Evolutionary conservation across 2,888 invertebrate species (phyloP).

Genomic region (Sericinus montela): DNA sequence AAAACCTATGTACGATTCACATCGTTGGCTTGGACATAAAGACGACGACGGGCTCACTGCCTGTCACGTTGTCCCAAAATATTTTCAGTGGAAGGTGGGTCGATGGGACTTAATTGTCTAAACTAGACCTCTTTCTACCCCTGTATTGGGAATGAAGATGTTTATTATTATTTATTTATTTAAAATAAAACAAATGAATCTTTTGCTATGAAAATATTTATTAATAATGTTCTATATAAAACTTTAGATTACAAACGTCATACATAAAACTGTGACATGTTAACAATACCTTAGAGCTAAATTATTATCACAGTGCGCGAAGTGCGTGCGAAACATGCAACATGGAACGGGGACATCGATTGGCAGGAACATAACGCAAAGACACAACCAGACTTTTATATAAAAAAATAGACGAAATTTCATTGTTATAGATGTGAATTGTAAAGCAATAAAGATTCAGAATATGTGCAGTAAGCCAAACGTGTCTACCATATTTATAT

Average conservation of each 20-base stretch:
- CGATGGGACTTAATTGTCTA: no score
- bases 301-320: slow-evolving; percentile 17
- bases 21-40: no score
- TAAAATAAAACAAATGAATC: background rate
- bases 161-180: no score
- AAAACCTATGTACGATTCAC: no score
- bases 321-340: slow-evolving; percentile 10
- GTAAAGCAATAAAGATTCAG: no score
- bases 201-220: slow-evolving; percentile 10
- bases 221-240: slow-evolving; percentile 10
- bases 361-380: slow-evolving; percentile 2
- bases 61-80: no score
- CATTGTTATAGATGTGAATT: background rate
- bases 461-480: background rate
- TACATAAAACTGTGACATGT: slow-evolving; percentile 7
- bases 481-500: background rate
- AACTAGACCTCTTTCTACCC: no score
- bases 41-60: no score
- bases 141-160: no score
- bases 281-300: slow-evolving; percentile 6
- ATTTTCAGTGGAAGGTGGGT: no score
- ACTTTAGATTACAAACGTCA: slow-evolving; percentile 9
- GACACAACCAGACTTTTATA: no score
- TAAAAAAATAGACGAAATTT: no score
- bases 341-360: background rate